Evolutionary conservation across 2,888 invertebrate genomes (phyloP).

Genomic region (Cerastoderma edule): DNA sequence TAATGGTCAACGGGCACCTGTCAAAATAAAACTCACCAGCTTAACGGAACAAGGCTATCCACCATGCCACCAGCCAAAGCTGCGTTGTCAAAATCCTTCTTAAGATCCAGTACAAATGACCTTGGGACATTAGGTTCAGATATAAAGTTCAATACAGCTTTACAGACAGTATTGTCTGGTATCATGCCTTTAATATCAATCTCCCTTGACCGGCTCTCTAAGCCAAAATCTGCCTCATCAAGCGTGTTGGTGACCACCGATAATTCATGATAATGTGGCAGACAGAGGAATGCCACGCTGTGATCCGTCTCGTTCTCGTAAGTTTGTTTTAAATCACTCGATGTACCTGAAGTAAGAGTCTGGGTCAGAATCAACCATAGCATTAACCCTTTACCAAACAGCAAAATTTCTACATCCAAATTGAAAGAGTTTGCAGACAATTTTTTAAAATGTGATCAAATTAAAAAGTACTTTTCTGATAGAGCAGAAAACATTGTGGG

Average conservation of each 20-base stretch:
- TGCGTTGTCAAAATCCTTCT: slow-evolving; percentile 59
- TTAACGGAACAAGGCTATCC: slow-evolving; percentile 58
- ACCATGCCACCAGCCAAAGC: slow-evolving; percentile 76
- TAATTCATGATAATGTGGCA: slow-evolving; percentile 65
- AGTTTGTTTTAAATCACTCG: slow-evolving; percentile 32
- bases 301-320: slow-evolving; percentile 46
- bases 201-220: too few species aligned
- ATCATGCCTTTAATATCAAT: too few species aligned
- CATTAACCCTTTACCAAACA: too few species aligned
- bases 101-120: slow-evolving; percentile 61
- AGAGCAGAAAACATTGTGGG: background rate
- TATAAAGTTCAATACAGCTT: slow-evolving; percentile 64
- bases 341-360: slow-evolving; percentile 59
- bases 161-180: slow-evolving; percentile 24
- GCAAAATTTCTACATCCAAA: too few species aligned
- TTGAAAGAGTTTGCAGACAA: too few species aligned
- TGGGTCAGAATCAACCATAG: too few species aligned
- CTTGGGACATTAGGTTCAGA: slow-evolving; percentile 66
- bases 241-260: slow-evolving; percentile 52
- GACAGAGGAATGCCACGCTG: slow-evolving; percentile 61
- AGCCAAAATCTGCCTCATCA: slow-evolving; percentile 23
- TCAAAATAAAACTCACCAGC: slow-evolving; percentile 21
- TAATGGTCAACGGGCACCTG: background rate
- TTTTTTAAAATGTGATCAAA: too few species aligned
- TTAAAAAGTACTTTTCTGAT: too few species aligned